phyloP scores from a whole-genome alignment of 2,888 invertebrate species.

The Panzeria rudis region DNA sequence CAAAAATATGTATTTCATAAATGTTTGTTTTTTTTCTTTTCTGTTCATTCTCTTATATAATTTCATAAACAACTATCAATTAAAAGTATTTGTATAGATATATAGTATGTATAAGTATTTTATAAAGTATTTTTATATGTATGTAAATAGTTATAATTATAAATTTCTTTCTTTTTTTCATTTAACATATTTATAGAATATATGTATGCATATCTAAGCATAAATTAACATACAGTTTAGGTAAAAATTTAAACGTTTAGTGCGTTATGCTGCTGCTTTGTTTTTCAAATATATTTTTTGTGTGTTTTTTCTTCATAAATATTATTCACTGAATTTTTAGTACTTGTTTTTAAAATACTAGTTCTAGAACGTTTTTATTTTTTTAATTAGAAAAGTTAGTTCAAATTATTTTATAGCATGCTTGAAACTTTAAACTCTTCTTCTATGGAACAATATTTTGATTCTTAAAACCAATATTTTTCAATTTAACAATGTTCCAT shows the following conservation, averaged over 20 bases:
- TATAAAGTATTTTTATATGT: constrained; percentile 22
- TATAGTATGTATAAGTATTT: constrained; percentile 54
- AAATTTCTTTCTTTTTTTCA: not conserved
- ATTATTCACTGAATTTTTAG: not conserved
- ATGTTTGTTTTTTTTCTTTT: constrained; percentile 41
- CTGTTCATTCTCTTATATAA: constrained; percentile 35
- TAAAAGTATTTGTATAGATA: constrained; percentile 35
- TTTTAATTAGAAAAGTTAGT: not conserved
- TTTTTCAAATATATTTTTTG: not conserved
- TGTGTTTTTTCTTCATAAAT: constrained; percentile 1
- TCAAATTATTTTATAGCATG: not conserved
- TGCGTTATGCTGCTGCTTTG: constrained; percentile 62
- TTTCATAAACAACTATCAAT: constrained; percentile 18
- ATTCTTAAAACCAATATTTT: no score
- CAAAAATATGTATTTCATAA: constrained; percentile 65
- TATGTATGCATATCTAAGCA: constrained; percentile 14
- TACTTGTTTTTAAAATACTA: not conserved
- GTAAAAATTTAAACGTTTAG: constrained; percentile 65
- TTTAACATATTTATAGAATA: constrained; percentile 25
- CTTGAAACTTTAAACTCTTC: not conserved
- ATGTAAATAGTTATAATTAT: constrained; percentile 33
- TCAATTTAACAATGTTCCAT: no score
- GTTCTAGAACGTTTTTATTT: not conserved
- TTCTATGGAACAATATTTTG: not conserved
- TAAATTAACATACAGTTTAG: constrained; percentile 52